These are phyloP conservation scores for Apodemia zela DNA, from an alignment of 2,888 invertebrate species.

Conservation along the genomic window DNA sequence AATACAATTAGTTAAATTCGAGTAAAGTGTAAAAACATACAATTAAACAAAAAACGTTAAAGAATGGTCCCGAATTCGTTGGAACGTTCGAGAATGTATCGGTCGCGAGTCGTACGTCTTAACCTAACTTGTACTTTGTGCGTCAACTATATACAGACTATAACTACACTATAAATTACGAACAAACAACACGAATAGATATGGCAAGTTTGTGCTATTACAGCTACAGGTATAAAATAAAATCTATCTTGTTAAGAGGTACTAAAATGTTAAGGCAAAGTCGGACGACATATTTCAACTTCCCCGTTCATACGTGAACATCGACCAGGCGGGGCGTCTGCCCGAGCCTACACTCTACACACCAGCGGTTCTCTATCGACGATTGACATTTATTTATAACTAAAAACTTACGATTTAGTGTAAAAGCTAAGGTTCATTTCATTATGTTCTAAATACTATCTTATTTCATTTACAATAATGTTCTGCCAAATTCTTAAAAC, in stretches of 20 bases:
- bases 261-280: constrained; percentile 26
- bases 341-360: constrained; percentile 31
- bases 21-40: not conserved
- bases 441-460: too few species aligned
- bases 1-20: too few species aligned
- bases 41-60: constrained; percentile 15
- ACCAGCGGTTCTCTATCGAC: constrained; percentile 15
- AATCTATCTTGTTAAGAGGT: constrained; percentile 13
- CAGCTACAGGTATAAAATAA: constrained; percentile 22
- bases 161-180: constrained; percentile 38
- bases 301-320: not conserved
- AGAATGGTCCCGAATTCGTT: constrained; percentile 32
- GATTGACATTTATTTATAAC: too few species aligned
- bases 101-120: constrained; percentile 53
- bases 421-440: too few species aligned
- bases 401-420: too few species aligned
- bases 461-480: too few species aligned
- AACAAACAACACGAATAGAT: constrained; percentile 27
- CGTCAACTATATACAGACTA: constrained; percentile 32
- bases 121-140: constrained; percentile 70
- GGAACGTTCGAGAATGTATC: constrained; percentile 54
- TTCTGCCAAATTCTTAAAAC: too few species aligned
- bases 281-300: constrained; percentile 6
- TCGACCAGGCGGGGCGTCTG: not conserved
- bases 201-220: constrained; percentile 47